These are phyloP conservation scores for Melinaea marsaeus DNA, from an alignment of 2,888 invertebrate genomes.

Conservation along the genomic window DNA sequence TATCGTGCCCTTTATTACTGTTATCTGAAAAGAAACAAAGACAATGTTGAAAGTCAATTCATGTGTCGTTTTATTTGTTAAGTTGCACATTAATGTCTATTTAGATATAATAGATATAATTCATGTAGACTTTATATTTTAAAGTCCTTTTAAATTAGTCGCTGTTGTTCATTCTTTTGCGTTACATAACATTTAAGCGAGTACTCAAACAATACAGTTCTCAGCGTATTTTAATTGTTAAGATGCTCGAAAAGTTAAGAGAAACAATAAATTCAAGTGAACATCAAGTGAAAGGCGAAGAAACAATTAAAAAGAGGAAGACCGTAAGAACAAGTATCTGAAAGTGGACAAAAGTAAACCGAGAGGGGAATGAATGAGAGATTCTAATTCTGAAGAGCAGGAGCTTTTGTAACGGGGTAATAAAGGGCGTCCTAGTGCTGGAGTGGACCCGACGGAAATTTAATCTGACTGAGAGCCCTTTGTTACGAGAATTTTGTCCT, in stretches of 20 bases:
- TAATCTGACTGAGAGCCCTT: constrained; percentile 69
- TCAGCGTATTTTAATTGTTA: constrained; percentile 17
- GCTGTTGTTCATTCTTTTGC: background rate
- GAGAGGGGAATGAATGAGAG: constrained; percentile 54
- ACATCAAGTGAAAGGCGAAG: constrained; percentile 25
- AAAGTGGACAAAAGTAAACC: constrained; percentile 46
- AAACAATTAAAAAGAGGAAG: constrained; percentile 29
- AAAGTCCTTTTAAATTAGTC: too few relatives aligned
- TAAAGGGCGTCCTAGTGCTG: constrained; percentile 69
- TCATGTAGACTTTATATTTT: too few relatives aligned
- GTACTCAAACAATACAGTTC: constrained; percentile 6
- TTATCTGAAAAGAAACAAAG: constrained; percentile 3
- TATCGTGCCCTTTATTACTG: constrained; percentile 14
- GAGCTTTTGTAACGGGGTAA: constrained; percentile 65
- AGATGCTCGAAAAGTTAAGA: constrained; percentile 27
- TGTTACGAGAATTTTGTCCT: constrained; percentile 65
- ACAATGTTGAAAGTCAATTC: too few relatives aligned
- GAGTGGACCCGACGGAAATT: constrained; percentile 74
- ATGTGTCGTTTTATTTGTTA: too few relatives aligned
- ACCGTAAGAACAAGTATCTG: constrained; percentile 28
- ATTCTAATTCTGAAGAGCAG: constrained; percentile 67
- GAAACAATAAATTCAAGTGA: constrained; percentile 27
- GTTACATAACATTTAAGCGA: background rate
- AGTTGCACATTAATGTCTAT: too few relatives aligned
- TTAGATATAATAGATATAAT: too few relatives aligned